Base-by-base conservation (phyloP, 2,113 vertebrate genomes). In the Tylochromis polylepis region DNA sequence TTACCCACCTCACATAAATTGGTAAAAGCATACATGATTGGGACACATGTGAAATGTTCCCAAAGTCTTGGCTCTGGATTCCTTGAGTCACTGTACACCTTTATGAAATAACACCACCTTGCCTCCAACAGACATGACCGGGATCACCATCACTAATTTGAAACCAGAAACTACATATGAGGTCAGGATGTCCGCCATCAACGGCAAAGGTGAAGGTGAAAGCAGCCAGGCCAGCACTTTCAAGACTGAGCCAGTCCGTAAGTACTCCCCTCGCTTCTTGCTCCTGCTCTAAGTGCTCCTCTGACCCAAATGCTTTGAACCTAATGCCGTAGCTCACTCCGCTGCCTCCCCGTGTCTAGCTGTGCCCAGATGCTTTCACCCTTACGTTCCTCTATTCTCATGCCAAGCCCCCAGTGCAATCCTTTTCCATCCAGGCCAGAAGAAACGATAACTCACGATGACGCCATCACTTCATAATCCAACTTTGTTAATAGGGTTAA, bases 191-290 rank as follows among this genome's bases (percentile, higher is more conserved):
- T 98, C 97, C 0, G 98, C 98, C 8, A 96, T 99, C 94, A 99
- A 99, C 0, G 99, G 99, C 92, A 99, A 99, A 87, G 99, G 99
- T 0, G 95, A 97, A 81, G 97, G 98, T 1, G 98, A 99, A 94
- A 97, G 97, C 85, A 97, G 97, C 89, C 5, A 87, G 0, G 83
- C 94, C 11, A 95, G 94, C 0, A 94, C 94, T 82, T 99, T 99
- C 97, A 98, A 97, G 96, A 99, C 99, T 0, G 96, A 98, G 75
- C 98, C 98, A 94, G 97, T 99, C 90, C 98, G 99, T 99, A 98
- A 98, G 99, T 99, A 94, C 82, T 43, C 22, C 79, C 62, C 77
- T 8, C 29, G 0, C 83, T 22, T 9, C 53, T 36, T 11, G 3
- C 58, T 79, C 46, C 58, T 22, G 57, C 67, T 80, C 27, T 34